phyloP scores from a whole-genome alignment of 2,113 vertebrate genomes.

The Varanus komodoensis region DNA sequence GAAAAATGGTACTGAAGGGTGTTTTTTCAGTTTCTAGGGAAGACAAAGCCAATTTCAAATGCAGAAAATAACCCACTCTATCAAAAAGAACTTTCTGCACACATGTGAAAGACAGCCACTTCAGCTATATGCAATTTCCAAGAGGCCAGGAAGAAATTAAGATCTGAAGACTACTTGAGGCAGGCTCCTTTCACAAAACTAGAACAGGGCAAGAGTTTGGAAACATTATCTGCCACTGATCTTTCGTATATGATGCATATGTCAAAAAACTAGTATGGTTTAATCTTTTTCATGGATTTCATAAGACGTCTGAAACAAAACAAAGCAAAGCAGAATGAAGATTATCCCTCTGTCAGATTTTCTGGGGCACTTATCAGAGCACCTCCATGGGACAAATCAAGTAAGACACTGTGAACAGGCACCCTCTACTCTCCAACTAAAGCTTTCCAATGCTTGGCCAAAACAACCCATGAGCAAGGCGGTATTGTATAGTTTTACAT shows the following conservation, averaged over 20 bases:
- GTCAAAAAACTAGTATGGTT: neutral
- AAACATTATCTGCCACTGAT: conserved; percentile 12
- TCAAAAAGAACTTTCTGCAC: neutral
- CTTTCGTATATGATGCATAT: neutral
- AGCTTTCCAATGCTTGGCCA: neutral
- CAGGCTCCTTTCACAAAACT: neutral
- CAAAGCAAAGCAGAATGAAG: neutral
- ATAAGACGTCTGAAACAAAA: neutral
- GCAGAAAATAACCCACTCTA: no score
- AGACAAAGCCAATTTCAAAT: neutral
- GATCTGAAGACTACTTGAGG: neutral
- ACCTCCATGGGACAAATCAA: neutral
- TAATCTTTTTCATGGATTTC: neutral
- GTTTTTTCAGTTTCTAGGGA: neutral
- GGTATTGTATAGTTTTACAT: neutral
- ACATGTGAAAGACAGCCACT: neutral
- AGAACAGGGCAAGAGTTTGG: neutral
- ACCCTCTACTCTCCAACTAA: neutral
- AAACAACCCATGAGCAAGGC: neutral
- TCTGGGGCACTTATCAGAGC: neutral
- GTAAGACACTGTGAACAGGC: neutral
- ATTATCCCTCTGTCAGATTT: neutral
- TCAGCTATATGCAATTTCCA: neutral
- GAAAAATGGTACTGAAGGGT: neutral
- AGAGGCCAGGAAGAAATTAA: neutral